Conservation (phyloP, 2,797 vertebrate genomes). For the Artibeus jamaicensis region DNA sequence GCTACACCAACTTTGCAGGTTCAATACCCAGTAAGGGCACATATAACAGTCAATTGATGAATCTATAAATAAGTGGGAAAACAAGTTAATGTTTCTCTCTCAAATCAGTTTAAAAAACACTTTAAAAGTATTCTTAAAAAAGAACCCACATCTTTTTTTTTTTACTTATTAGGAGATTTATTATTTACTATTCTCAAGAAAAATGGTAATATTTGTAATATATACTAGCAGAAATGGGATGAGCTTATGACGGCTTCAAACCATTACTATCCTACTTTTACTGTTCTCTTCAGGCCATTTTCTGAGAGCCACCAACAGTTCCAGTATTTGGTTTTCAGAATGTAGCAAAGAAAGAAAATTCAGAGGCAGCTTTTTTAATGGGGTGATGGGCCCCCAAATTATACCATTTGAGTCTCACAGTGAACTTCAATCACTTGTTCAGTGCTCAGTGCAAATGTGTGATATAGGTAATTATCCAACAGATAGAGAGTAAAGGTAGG, state of each 20-base stretch:
- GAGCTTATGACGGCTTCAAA: neutral
- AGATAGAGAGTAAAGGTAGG: neutral
- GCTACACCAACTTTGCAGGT: neutral
- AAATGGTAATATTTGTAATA: neutral
- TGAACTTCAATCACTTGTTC: neutral
- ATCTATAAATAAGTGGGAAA: neutral
- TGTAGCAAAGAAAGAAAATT: neutral
- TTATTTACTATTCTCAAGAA: neutral
- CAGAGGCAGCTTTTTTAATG: neutral
- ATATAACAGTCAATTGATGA: neutral
- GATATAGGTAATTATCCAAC: neutral
- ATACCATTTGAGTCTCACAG: neutral
- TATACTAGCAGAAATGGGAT: neutral
- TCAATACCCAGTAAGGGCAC: too few relatives aligned
- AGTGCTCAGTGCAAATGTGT: neutral
- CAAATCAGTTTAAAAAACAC: neutral
- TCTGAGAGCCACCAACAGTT: neutral
- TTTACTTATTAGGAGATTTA: neutral
- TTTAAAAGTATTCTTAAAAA: too few relatives aligned
- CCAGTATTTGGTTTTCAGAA: neutral
- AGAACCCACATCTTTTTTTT: too few relatives aligned
- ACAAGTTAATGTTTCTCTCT: neutral
- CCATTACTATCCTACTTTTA: neutral
- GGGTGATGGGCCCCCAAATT: neutral
- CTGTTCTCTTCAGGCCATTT: neutral